phyloP scores from a whole-genome alignment of 2,797 vertebrate species.

The Schizopygopsis pylzovi region DNA sequence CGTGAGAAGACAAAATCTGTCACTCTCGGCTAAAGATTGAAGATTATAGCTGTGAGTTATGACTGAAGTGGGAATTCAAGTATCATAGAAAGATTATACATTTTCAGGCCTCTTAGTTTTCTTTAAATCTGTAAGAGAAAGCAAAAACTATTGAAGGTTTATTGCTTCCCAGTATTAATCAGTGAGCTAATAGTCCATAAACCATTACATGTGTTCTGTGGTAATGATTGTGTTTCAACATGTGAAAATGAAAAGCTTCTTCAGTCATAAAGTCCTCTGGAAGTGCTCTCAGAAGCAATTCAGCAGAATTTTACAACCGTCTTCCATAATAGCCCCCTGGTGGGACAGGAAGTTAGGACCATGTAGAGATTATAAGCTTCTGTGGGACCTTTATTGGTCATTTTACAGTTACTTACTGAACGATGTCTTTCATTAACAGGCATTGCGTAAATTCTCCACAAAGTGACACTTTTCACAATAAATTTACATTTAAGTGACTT shows the following conservation, averaged over 20 bases:
- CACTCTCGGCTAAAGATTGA: conserved; percentile 9
- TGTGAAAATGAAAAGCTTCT: conserved; percentile 22
- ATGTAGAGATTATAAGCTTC: conserved; percentile 33
- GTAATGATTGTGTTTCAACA: conserved; percentile 3
- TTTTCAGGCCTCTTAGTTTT: not conserved
- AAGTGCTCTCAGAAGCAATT: conserved; percentile 28
- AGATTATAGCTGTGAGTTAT: conserved; percentile 23
- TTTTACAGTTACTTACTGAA: conserved; percentile 37
- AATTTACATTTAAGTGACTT: not conserved
- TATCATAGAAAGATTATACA: conserved; percentile 1
- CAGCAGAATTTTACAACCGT: conserved; percentile 5
- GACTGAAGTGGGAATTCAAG: not conserved
- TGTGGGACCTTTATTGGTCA: conserved; percentile 20
- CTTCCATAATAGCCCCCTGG: conserved; percentile 23
- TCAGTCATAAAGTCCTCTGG: conserved; percentile 13
- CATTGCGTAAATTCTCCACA: conserved; percentile 8
- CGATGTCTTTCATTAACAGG: conserved; percentile 25
- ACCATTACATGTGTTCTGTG: conserved; percentile 19
- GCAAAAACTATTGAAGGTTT: not conserved
- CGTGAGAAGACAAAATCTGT: conserved; percentile 24
- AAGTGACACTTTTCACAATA: conserved; percentile 24
- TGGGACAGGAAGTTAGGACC: conserved; percentile 34
- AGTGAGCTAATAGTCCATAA: conserved; percentile 17
- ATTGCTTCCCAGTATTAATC: conserved; percentile 18
- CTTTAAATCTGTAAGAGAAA: not conserved